Conservation (phyloP, 2,113 vertebrate genomes). For the Capreolus pygargus region DNA sequence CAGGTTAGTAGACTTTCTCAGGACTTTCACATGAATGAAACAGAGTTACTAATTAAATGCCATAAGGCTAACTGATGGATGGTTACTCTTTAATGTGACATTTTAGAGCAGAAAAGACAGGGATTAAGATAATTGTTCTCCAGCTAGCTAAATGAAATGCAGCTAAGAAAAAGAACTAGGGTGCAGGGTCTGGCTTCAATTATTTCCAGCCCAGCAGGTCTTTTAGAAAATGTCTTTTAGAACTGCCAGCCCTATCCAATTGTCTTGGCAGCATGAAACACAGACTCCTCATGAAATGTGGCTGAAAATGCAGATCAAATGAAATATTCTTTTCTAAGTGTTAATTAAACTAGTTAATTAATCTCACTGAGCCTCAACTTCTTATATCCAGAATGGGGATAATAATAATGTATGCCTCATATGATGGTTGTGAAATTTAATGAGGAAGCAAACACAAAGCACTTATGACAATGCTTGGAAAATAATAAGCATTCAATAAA, state of each 20-base stretch:
- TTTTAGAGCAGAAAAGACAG: slow-evolving; percentile 49
- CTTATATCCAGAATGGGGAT: neutral
- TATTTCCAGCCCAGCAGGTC: slow-evolving; percentile 53
- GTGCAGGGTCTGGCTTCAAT: slow-evolving; percentile 55
- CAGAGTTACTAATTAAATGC: slow-evolving; percentile 63
- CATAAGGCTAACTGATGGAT: slow-evolving; percentile 48
- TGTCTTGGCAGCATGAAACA: slow-evolving; percentile 8
- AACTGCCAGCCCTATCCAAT: neutral
- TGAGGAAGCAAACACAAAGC: neutral
- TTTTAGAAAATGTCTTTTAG: slow-evolving; percentile 57
- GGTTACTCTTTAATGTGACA: slow-evolving; percentile 55
- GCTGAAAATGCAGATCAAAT: slow-evolving; percentile 37
- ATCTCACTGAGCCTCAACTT: neutral
- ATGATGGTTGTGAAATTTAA: neutral
- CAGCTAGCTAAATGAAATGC: slow-evolving; percentile 38
- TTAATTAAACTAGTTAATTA: slow-evolving; percentile 34
- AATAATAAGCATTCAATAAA: slow-evolving; percentile 13
- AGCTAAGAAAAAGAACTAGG: slow-evolving; percentile 7
- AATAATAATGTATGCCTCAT: neutral
- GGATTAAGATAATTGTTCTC: slow-evolving; percentile 55
- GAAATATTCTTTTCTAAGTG: slow-evolving; percentile 35
- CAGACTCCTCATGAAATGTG: slow-evolving; percentile 1
- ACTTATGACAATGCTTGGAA: neutral
- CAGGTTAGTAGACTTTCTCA: slow-evolving; percentile 44
- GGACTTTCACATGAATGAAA: neutral